Percentiles rank a stretch among this genome's conserved stretches.
phyloP scores from a whole-genome alignment of 2,797 vertebrate genomes.

The Fistularia commersonii region DNA sequence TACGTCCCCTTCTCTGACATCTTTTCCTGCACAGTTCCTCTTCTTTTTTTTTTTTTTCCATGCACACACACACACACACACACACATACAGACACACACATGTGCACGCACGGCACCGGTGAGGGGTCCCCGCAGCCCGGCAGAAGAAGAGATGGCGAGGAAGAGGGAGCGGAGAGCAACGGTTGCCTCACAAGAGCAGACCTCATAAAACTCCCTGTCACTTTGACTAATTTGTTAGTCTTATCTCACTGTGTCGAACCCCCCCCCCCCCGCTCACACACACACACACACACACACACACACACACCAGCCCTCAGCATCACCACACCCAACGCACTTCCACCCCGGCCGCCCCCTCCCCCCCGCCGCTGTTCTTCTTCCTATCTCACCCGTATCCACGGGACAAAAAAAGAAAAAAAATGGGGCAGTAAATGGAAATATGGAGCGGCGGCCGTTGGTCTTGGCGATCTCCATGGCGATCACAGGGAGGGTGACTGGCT shows the following conservation, averaged over 20 bases:
- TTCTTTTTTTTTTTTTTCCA: slow-evolving; percentile 6
- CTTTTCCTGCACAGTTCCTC: slow-evolving; percentile 11
- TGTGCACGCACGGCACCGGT: slow-evolving; percentile 4
- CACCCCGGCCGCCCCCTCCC: too few species aligned
- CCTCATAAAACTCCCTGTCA: slow-evolving; percentile 77
- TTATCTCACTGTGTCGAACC: slow-evolving; percentile 71
- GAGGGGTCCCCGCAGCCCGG: slow-evolving; percentile 41
- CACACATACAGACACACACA: slow-evolving; percentile 5
- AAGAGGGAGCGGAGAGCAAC: slow-evolving; percentile 28
- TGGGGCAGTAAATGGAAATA: slow-evolving; percentile 73
- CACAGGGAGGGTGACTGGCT: slow-evolving; percentile 62
- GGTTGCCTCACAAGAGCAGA: slow-evolving; percentile 64
- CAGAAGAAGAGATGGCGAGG: slow-evolving; percentile 23
- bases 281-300: too few species aligned
- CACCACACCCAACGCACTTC: slow-evolving; percentile 43
- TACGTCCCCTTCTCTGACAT: neutral
- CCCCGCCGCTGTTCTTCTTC: slow-evolving; percentile 49
- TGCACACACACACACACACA: slow-evolving; percentile 3
- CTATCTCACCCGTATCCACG: slow-evolving; percentile 33
- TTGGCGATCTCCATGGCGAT: slow-evolving; percentile 68
- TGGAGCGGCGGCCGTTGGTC: slow-evolving; percentile 62
- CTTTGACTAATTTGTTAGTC: slow-evolving; percentile 79
- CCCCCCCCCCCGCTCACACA: slow-evolving; percentile 51
- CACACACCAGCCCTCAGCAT: too few species aligned
- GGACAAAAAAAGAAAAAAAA: slow-evolving; percentile 39